phyloP scores from a whole-genome alignment of 1,140 invertebrate species.

The Tetramorium parvispinum region DNA sequence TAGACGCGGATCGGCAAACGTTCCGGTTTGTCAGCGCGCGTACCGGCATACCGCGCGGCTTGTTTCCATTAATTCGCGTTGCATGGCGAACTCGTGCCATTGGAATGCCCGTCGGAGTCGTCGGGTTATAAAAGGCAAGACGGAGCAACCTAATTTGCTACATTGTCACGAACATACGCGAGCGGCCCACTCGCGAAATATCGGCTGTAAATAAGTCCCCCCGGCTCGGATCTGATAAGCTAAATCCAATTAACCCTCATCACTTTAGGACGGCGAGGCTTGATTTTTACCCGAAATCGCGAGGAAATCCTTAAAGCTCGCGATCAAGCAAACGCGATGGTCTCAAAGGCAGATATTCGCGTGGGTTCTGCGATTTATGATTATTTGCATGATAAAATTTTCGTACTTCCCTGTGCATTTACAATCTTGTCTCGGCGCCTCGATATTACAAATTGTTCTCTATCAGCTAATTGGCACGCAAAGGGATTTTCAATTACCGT shows the following conservation, averaged over 20 bases:
- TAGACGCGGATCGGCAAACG: conserved; percentile 67
- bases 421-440: background rate
- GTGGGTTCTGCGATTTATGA: background rate
- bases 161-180: conserved; percentile 61
- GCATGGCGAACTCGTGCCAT: conserved; percentile 64
- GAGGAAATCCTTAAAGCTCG: conserved; percentile 1
- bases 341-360: background rate
- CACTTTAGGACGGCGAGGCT: conserved; percentile 21
- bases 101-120: conserved; percentile 52
- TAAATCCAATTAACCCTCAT: conserved; percentile 59
- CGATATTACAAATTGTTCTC: background rate
- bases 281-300: conserved; percentile 43
- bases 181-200: conserved; percentile 41
- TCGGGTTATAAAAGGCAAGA: conserved; percentile 59
- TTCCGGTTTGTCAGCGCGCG: conserved; percentile 82
- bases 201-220: conserved; percentile 57
- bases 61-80: conserved; percentile 85
- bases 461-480: background rate
- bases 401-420: background rate
- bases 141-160: conserved; percentile 68
- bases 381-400: background rate
- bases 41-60: conserved; percentile 75
- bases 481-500: background rate
- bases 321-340: conserved; percentile 3
- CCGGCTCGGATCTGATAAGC: conserved; percentile 55